These are phyloP conservation scores for Merops nubicus DNA, from an alignment of 2,113 vertebrate genomes.

Conservation along the genomic window DNA sequence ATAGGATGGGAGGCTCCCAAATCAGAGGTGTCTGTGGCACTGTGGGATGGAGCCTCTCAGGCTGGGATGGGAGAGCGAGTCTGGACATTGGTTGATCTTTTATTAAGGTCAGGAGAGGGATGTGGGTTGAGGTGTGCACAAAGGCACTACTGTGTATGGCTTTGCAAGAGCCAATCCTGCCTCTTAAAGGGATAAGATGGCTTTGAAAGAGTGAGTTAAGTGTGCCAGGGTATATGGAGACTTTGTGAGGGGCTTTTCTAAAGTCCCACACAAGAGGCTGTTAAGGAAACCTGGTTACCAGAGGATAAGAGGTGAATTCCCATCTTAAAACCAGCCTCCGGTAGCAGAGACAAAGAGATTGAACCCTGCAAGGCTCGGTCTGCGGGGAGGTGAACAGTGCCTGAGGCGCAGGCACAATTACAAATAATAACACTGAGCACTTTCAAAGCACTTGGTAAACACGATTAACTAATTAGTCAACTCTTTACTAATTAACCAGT, in stretches of 20 bases:
- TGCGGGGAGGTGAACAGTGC: not conserved
- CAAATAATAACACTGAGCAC: conserved; percentile 43
- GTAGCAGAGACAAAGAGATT: not conserved
- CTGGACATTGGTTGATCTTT: not conserved
- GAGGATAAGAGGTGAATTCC: not conserved
- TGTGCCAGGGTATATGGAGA: not conserved
- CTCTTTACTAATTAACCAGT: conserved; percentile 68
- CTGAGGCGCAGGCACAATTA: not conserved
- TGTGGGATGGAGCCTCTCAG: not conserved
- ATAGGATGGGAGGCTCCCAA: accelerated
- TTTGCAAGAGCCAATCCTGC: not conserved
- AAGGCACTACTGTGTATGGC: not conserved
- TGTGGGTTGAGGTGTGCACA: not conserved
- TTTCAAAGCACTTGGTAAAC: conserved; percentile 52
- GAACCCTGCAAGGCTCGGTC: not conserved
- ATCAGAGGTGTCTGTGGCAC: accelerated
- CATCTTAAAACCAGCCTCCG: not conserved
- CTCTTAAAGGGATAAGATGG: not conserved
- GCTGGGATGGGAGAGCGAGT: not conserved
- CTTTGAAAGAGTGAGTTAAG: not conserved
- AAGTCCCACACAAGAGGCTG: not conserved
- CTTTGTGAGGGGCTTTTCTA: not conserved
- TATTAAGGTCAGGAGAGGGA: not conserved
- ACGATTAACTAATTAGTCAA: conserved; percentile 65
- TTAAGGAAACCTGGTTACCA: not conserved